Conservation (phyloP, 2,797 vertebrate species). For the Anolis apletophallus region DNA sequence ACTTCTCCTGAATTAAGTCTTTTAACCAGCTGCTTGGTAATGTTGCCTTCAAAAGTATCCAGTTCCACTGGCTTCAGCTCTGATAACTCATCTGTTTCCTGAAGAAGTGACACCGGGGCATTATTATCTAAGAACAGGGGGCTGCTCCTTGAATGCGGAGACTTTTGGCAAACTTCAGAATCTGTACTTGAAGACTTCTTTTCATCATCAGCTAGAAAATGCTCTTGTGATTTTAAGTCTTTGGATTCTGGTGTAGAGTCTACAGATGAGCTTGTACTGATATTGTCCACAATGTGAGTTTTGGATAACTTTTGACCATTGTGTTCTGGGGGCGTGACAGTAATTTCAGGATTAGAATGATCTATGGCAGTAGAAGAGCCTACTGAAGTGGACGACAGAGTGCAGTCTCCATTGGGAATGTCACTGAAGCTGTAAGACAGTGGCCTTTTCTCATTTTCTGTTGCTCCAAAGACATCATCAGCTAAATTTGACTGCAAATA, state of each 20-base stretch:
- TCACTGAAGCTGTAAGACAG: constrained; percentile 90
- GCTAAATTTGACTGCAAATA: constrained; percentile 87
- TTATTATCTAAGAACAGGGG: constrained; percentile 82
- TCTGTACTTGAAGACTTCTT: constrained; percentile 57
- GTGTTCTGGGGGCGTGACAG: constrained; percentile 82
- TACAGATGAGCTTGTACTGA: constrained; percentile 62
- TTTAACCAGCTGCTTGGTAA: constrained; percentile 95
- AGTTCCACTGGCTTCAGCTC: constrained; percentile 95
- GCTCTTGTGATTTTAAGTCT: constrained; percentile 22
- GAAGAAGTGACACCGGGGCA: constrained; percentile 78
- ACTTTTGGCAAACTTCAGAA: constrained; percentile 72
- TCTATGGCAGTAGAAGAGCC: constrained; percentile 56
- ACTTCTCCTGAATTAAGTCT: constrained; percentile 90
- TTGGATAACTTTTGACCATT: constrained; percentile 66
- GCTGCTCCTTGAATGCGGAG: constrained; percentile 69
- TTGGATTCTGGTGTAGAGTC: constrained; percentile 59
- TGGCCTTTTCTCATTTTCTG: constrained; percentile 84
- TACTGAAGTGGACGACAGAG: constrained; percentile 72
- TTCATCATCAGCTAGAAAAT: constrained; percentile 24
- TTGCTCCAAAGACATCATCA: constrained; percentile 90
- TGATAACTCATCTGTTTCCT: constrained; percentile 81
- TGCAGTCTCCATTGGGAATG: constrained; percentile 75
- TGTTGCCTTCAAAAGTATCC: constrained; percentile 92
- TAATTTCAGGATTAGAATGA: constrained; percentile 89
- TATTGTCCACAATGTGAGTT: constrained; percentile 60